A percentile compares a stretch with the other conserved stretches of the same genome.
Conservation (phyloP, 2,888 invertebrate species). For the Limnephilus lunatus region DNA sequence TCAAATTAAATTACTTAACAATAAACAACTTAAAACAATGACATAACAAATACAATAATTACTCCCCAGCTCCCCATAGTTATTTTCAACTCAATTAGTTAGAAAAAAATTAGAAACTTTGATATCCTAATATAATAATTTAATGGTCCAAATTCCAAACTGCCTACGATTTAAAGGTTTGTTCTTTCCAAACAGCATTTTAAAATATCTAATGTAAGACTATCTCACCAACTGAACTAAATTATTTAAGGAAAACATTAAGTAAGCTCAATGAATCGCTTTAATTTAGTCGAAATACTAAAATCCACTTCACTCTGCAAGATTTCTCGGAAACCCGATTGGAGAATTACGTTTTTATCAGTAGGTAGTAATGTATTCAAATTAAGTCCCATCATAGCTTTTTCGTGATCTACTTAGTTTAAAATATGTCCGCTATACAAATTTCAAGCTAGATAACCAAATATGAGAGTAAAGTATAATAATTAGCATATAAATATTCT, state of each 20-base stretch:
- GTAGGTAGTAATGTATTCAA: conserved; percentile 32
- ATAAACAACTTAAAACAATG: no score
- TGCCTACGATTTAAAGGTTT: background rate
- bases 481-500: conserved; percentile 54
- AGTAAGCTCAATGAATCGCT: background rate
- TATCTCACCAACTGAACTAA: background rate
- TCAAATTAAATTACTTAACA: no score
- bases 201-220: background rate
- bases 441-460: conserved; percentile 39
- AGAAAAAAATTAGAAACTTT: background rate
- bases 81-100: no score
- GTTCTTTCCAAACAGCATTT: background rate
- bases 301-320: background rate
- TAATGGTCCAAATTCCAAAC: background rate
- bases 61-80: no score
- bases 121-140: background rate
- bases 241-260: background rate
- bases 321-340: conserved; percentile 32
- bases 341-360: conserved; percentile 21
- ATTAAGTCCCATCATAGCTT: conserved; percentile 30
- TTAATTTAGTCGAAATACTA: conserved; percentile 2
- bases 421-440: conserved; percentile 43
- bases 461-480: conserved; percentile 26
- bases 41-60: no score
- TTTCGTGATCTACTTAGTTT: conserved; percentile 50